Evolutionary conservation across 2,888 invertebrate species (phyloP).

Genomic region (Standfussiana lucernea): DNA sequence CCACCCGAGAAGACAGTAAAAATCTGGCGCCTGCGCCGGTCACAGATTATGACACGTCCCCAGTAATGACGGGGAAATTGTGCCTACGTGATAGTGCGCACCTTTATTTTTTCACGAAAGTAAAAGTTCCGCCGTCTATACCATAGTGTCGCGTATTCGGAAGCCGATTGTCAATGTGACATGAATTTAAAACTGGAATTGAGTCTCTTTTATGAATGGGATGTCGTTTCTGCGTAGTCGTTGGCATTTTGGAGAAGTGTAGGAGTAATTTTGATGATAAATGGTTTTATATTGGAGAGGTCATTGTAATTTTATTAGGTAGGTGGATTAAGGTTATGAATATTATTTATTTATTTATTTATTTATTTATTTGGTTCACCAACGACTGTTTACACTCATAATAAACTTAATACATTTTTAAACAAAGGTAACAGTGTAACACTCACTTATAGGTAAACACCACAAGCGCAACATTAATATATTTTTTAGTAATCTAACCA

Average conservation of each 20-base stretch:
- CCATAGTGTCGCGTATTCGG: constrained; percentile 82
- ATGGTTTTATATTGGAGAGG: constrained; percentile 17
- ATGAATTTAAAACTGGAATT: constrained; percentile 81
- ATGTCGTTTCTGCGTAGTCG: constrained; percentile 71
- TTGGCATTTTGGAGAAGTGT: constrained; percentile 64
- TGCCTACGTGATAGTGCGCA: constrained; percentile 83
- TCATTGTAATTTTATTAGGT: constrained; percentile 18
- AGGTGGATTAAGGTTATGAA: not conserved
- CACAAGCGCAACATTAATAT: too few relatives aligned
- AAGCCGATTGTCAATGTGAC: constrained; percentile 79
- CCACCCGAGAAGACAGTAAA: constrained; percentile 82
- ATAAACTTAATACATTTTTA: too few relatives aligned
- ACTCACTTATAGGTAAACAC: too few relatives aligned
- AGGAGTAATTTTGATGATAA: constrained; percentile 25
- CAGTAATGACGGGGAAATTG: constrained; percentile 87
- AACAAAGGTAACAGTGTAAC: too few relatives aligned
- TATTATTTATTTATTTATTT: too few relatives aligned
- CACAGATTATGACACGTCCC: constrained; percentile 87
- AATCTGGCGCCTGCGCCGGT: constrained; percentile 85
- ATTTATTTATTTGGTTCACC: too few relatives aligned
- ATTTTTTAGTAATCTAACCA: too few relatives aligned
- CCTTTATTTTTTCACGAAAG: constrained; percentile 80
- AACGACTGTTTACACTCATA: too few relatives aligned
- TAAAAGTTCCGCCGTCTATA: constrained; percentile 81
- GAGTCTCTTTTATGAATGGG: constrained; percentile 65